Base-by-base conservation (phyloP, 2,888 invertebrate genomes). In the Amphipyra berbera region DNA sequence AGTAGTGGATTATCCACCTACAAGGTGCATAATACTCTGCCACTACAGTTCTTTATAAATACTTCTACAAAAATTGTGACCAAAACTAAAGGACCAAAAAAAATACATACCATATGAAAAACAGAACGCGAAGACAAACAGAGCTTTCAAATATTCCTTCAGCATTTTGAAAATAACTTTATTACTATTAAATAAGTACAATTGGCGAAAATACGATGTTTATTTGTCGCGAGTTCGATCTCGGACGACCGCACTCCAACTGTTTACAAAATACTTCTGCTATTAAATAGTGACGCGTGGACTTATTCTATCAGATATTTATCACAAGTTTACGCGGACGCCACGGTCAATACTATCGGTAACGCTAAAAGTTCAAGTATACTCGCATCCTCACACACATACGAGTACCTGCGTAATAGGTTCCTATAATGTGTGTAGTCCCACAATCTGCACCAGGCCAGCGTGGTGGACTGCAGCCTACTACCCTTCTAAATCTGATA, bases 261-360 rank as follows among this genome's bases (percentile, higher is more conserved):
- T 83, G 84, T 80, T 82, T 75, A 82, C 76, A 72, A 70, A 75
- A 64, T 71, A 63, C 41, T 50, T 27, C 41, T 2, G 53, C 52
- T 47, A 63, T 64, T 61, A 62, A 64, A 13, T 46, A 55, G 57
- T 64, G 53, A 52, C 40, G 47, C 47, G 62, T 48, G 44, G 54
- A 44, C 64, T 8, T 78, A 78, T 78, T 78, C 77, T 14, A 61
- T 45, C 21, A 21, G 21, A 2, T 21, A 21, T 48, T 49, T 71
- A 72, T 72, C 71, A 72, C 21, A 10, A 46, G 35, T 8, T 44
- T 37, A 72, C 50, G 49, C 14, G 44, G 49, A 52, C 57, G 27
- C 54, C 50, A 46, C 48, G 41, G 52, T 57, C 58, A 62, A 15
- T 44, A 44, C 10, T 21, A 21, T 21, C 10, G 21, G 44, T 12